Percentiles rank a stretch among this genome's conserved stretches.
Evolutionary conservation across 2,888 invertebrate genomes (phyloP).

Genomic region (Carpatolechia fugitivella): DNA sequence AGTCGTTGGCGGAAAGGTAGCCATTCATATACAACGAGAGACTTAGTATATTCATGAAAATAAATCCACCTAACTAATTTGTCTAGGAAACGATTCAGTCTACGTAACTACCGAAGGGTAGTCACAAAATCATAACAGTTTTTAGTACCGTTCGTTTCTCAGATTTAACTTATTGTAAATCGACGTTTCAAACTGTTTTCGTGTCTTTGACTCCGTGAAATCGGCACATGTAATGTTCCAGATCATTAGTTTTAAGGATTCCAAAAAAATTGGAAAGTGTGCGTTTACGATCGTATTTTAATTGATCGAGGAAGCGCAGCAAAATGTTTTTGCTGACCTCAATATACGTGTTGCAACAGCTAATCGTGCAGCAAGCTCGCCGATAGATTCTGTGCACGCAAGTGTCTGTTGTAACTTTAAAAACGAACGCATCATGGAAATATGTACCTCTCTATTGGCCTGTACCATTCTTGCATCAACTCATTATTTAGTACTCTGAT

Average conservation of each 20-base stretch:
- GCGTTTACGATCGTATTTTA: constrained; percentile 15
- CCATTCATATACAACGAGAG: too few relatives aligned
- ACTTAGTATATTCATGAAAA: too few relatives aligned
- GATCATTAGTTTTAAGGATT: constrained; percentile 7
- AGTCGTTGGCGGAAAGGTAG: too few relatives aligned
- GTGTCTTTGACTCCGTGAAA: constrained; percentile 1
- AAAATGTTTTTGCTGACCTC: constrained; percentile 39
- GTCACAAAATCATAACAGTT: not conserved
- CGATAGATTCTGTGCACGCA: constrained; percentile 22
- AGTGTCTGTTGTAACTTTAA: constrained; percentile 12
- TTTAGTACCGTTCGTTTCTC: not conserved
- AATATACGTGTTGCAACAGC: constrained; percentile 37
- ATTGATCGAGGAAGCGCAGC: constrained; percentile 30
- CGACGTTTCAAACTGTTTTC: not conserved
- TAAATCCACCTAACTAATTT: too few relatives aligned
- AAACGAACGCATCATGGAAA: constrained; percentile 5
- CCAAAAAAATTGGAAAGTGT: constrained; percentile 20
- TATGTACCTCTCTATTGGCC: not conserved
- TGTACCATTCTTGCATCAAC: not conserved
- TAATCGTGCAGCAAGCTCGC: constrained; percentile 24
- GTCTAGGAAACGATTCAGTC: constrained; percentile 3
- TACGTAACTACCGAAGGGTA: not conserved
- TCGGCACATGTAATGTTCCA: not conserved
- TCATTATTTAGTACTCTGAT: not conserved
- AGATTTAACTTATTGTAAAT: not conserved